Conservation (phyloP, 2,797 vertebrate genomes). For the Aplochiton taeniatus region DNA sequence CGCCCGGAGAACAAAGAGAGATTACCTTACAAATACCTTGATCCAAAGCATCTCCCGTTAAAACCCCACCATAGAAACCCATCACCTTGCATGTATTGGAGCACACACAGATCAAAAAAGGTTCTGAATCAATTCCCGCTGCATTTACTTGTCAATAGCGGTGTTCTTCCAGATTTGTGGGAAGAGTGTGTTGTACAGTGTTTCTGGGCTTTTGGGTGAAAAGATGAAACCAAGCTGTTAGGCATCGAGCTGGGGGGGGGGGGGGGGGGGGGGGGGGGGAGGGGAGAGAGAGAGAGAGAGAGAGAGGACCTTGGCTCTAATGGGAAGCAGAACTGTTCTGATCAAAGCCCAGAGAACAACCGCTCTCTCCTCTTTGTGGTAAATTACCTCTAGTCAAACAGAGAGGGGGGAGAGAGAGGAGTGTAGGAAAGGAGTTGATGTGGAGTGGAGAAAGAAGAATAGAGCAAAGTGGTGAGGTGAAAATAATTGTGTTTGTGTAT, state of each 20-base stretch:
- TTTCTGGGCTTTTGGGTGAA: too few species aligned
- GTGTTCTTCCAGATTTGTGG: too few species aligned
- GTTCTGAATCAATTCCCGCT: not conserved
- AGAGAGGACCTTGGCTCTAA: slow-evolving; percentile 43
- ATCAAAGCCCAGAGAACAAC: slow-evolving; percentile 59
- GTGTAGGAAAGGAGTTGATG: not conserved
- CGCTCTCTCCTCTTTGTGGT: slow-evolving; percentile 26
- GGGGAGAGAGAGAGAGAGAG: not conserved
- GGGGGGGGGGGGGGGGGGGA: not conserved
- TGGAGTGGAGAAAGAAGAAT: slow-evolving; percentile 4
- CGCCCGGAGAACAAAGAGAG: not conserved
- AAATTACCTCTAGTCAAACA: slow-evolving; percentile 43
- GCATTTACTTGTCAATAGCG: slow-evolving; percentile 12
- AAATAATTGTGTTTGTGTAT: too few species aligned
- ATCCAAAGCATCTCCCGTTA: too few species aligned
- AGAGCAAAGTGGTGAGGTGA: slow-evolving; percentile 2
- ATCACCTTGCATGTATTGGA: too few species aligned
- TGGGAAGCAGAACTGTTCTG: slow-evolving; percentile 60
- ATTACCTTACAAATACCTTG: too few species aligned
- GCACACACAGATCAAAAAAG: not conserved
- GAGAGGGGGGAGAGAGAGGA: not conserved
- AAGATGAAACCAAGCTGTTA: not conserved
- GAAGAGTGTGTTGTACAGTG: too few species aligned
- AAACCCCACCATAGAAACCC: too few species aligned
- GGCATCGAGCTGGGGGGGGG: not conserved